Conservation (phyloP, 1,140 invertebrate genomes). For the Sarcophaga bullata region DNA sequence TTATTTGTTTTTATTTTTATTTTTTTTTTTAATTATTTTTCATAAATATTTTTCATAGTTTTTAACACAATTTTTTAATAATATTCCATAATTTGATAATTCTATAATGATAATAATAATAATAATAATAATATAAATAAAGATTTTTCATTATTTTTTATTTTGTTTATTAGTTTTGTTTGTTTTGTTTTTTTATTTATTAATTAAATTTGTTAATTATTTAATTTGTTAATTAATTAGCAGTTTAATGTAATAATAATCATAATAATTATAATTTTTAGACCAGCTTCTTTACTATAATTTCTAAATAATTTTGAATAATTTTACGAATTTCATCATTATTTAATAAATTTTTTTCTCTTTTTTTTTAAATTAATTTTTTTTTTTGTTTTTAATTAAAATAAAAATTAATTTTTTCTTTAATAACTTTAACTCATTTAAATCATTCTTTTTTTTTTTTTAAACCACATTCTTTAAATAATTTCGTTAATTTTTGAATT, state of each 20-base stretch:
- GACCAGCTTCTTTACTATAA: neutral
- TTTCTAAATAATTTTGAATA: neutral
- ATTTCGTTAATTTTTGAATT: neutral
- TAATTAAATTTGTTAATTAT: neutral
- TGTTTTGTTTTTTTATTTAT: neutral
- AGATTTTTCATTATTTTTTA: neutral
- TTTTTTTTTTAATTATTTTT: too few species aligned
- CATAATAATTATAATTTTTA: neutral
- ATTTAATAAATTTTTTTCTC: too few species aligned
- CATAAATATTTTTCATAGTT: neutral
- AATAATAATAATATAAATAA: neutral
- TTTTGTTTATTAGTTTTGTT: neutral
- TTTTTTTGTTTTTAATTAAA: neutral
- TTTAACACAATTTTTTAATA: slow-evolving; percentile 30
- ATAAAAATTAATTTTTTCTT: neutral
- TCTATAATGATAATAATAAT: neutral
- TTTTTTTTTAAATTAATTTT: neutral
- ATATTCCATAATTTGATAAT: slow-evolving; percentile 35
- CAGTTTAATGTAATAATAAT: slow-evolving; percentile 26
- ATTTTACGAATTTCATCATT: neutral
- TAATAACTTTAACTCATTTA: neutral
- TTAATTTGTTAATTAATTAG: slow-evolving; percentile 6
- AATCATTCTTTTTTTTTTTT: neutral
- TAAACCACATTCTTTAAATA: neutral
- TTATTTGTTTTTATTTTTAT: slow-evolving; percentile 13